phyloP scores from a whole-genome alignment of 1,140 invertebrate species.

The Lasaia peninsularis region DNA sequence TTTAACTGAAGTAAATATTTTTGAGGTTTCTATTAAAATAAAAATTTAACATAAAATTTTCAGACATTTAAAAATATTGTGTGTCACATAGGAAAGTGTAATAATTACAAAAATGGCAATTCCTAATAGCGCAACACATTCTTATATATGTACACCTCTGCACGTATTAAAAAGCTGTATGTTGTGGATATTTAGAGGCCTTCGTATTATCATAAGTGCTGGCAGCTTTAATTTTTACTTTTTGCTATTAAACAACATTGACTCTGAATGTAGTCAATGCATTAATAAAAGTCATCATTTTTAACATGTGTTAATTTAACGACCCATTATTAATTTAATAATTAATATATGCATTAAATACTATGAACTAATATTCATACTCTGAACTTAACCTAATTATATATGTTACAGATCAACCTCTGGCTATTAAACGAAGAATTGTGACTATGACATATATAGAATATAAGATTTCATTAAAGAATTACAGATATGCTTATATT shows the following conservation, averaged over 20 bases:
- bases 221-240: conserved; percentile 12
- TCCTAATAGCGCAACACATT: background rate
- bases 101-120: background rate
- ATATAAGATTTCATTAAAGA: background rate
- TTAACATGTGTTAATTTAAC: background rate
- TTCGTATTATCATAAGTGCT: conserved; percentile 7
- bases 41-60: too few species aligned
- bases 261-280: background rate
- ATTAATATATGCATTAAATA: conserved; percentile 13
- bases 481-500: background rate
- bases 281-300: background rate
- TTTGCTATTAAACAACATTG: conserved; percentile 11
- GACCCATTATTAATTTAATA: conserved; percentile 7
- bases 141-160: conserved; percentile 13
- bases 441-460: conserved; percentile 23
- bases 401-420: conserved; percentile 56
- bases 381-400: conserved; percentile 16
- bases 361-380: background rate
- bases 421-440: conserved; percentile 43
- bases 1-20: too few species aligned
- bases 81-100: too few species aligned
- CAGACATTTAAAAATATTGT: too few species aligned
- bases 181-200: conserved; percentile 15
- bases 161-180: conserved; percentile 15
- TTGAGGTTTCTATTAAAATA: too few species aligned